These are phyloP conservation scores for Silurus meridionalis DNA, from an alignment of 2,113 vertebrate genomes.

Conservation along the genomic window DNA sequence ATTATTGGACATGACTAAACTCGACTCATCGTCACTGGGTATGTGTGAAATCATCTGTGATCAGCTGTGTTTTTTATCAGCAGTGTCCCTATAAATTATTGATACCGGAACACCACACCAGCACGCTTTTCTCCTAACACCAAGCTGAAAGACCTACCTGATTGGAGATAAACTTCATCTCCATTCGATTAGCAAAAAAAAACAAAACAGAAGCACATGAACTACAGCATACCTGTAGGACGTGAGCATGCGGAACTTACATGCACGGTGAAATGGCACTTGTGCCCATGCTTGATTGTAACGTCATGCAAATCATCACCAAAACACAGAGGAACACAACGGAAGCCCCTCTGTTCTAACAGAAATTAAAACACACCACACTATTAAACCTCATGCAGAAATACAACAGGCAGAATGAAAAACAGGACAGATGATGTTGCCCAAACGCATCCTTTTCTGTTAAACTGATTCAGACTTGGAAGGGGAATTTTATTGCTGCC, in stretches of 20 bases:
- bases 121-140: background rate
- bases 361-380: background rate
- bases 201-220: slow-evolving; percentile 25
- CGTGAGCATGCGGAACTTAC: no score
- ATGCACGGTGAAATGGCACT: background rate
- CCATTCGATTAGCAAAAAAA: slow-evolving; percentile 55
- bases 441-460: background rate
- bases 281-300: background rate
- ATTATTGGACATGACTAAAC: slow-evolving; percentile 50
- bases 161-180: slow-evolving; percentile 64
- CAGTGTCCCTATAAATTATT: background rate
- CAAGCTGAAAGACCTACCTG: slow-evolving; percentile 62
- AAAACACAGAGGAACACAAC: background rate
- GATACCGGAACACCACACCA: background rate
- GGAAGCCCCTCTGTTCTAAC: background rate
- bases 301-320: slow-evolving; percentile 24
- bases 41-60: background rate
- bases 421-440: background rate
- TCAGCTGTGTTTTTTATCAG: background rate
- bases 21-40: background rate
- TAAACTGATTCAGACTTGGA: background rate
- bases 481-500: background rate
- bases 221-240: background rate
- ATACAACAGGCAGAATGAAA: background rate
- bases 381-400: background rate